Evolutionary conservation across 2,113 vertebrate genomes (phyloP).

Genomic region (Tupaia chinensis): DNA sequence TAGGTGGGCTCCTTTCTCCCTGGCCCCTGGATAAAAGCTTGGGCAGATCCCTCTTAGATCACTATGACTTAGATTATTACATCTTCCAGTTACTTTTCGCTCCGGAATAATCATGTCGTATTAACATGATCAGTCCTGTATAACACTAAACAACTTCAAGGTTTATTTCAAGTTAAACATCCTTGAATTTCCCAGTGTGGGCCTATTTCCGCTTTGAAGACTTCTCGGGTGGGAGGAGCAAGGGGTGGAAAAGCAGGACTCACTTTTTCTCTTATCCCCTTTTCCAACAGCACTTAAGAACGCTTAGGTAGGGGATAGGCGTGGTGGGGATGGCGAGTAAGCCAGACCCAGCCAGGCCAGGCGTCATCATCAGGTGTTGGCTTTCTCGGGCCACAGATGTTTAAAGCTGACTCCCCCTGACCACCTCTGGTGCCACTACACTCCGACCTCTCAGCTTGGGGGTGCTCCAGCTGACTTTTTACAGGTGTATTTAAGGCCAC

Average conservation of each 20-base stretch:
- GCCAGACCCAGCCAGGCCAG: not conserved
- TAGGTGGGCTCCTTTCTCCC: not conserved
- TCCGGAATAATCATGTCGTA: not conserved
- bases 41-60: not conserved
- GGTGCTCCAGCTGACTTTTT: not conserved
- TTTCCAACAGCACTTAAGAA: not conserved
- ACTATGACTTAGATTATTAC: not conserved
- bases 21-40: not conserved
- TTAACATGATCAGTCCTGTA: not conserved
- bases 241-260: not conserved
- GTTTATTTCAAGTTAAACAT: not conserved
- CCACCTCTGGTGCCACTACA: not conserved
- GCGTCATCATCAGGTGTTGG: not conserved
- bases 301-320: too few relatives aligned
- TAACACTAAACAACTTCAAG: not conserved
- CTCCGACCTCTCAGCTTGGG: not conserved
- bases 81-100: not conserved
- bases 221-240: too few relatives aligned
- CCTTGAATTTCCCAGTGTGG: not conserved
- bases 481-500: not conserved
- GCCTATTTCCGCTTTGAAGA: not conserved
- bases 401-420: not conserved
- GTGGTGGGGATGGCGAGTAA: not conserved
- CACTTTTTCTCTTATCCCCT: not conserved
- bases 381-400: not conserved